Evolutionary conservation across 2,888 invertebrate genomes (phyloP).

Genomic region (Drosophila diplacantha): DNA sequence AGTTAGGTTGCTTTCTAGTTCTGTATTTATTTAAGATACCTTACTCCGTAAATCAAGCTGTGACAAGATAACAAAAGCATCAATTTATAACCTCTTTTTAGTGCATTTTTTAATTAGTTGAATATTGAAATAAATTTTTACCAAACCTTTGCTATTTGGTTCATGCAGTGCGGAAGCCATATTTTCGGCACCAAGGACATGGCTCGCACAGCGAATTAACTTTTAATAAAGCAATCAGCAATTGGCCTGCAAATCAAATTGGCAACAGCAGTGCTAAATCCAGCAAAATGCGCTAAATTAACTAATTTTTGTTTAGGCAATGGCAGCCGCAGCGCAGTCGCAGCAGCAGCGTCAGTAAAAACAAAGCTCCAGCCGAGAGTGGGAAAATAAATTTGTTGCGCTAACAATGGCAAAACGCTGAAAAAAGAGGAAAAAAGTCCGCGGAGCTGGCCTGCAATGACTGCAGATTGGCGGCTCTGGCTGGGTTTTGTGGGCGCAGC

Average conservation of each 20-base stretch:
- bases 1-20: too few species aligned
- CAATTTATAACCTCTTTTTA: neutral
- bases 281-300: slow-evolving; percentile 70
- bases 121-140: slow-evolving; percentile 3
- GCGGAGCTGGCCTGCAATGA: slow-evolving; percentile 42
- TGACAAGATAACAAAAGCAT: too few species aligned
- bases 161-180: slow-evolving; percentile 57
- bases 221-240: slow-evolving; percentile 71
- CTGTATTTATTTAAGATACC: too few species aligned
- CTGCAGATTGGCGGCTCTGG: slow-evolving; percentile 41
- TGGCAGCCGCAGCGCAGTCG: slow-evolving; percentile 12
- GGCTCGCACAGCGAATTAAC: slow-evolving; percentile 56
- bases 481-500: slow-evolving; percentile 70
- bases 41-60: too few species aligned
- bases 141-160: slow-evolving; percentile 8
- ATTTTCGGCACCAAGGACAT: slow-evolving; percentile 56
- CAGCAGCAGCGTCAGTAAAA: slow-evolving; percentile 27
- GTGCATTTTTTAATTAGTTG: neutral
- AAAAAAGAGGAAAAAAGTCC: slow-evolving; percentile 3
- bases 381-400: slow-evolving; percentile 69
- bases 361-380: slow-evolving; percentile 51
- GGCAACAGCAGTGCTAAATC: slow-evolving; percentile 61
- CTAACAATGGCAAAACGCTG: slow-evolving; percentile 63
- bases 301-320: slow-evolving; percentile 58
- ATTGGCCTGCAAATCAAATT: slow-evolving; percentile 68